Base-by-base conservation (phyloP, 2,888 invertebrate genomes). In the Glyphotaelius pellucidus region DNA sequence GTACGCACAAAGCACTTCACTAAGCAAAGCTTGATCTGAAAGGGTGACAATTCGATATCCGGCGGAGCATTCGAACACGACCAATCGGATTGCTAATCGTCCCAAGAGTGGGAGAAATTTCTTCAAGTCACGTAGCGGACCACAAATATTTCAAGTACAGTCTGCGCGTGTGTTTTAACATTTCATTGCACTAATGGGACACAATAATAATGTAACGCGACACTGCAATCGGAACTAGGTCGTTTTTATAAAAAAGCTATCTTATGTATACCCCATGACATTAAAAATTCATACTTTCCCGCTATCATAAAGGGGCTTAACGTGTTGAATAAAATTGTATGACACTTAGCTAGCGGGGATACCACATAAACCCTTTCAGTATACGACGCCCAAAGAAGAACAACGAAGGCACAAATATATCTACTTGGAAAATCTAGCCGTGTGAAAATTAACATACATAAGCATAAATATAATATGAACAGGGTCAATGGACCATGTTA, bases 281-380 rank as follows among this genome's bases (percentile, higher is more conserved):
- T 35, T 32, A 83, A 83, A 83, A 83, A 35, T 32, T 35, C 83
- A 83, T 83, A 5, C 83, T 35, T 83, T 35, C 9, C 83, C 35
- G 88, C 19, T 38, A 38, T 79, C 67, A 89, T 15, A 35, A 35
- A 31, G 88, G 25, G 52, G 35, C 25, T 89, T 35, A 35, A 89
- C 79, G 79, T 32, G 80, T 35, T 89, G 35, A 89, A 80, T 79
- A 89, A 89, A 89, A 89, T 38, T 30, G 79, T 35, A 79, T 89
- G 88, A 80, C 80, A 89, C 35, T 89, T 89, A 89, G 88, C 88
- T 35, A 35, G 79, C 67, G 88, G 32, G 79, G 25, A 89, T 89
- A 38, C 80, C 35, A 11, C 88, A 38, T 88, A 88, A 67, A 67
- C 35, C 79, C 79, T 35, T 25, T 25, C 67, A 80, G n/a, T 79